These are phyloP conservation scores for Tricholauxania praeusta DNA, from an alignment of 2,888 invertebrate species.

Conservation along the genomic window DNA sequence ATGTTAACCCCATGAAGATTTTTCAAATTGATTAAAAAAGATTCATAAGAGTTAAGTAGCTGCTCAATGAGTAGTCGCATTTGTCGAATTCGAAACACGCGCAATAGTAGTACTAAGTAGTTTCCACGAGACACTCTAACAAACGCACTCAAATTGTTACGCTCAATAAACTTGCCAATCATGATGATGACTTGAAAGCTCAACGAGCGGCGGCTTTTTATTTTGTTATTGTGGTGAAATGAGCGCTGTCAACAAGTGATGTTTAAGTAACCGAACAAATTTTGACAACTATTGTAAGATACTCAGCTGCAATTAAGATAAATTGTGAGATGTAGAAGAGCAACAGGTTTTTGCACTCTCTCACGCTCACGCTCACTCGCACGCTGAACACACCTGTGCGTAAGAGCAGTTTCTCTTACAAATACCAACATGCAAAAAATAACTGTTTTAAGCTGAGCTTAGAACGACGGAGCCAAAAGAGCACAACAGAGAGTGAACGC, in stretches of 20 bases:
- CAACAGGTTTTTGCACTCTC: conserved; percentile 7
- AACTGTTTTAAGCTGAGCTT: conserved; percentile 13
- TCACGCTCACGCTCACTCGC: neutral
- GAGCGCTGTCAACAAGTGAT: neutral
- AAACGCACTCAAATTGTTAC: conserved; percentile 3
- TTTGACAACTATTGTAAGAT: conserved; percentile 7
- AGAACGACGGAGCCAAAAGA: neutral
- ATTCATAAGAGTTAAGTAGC: no score
- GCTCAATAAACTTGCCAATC: neutral
- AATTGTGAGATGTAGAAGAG: neutral
- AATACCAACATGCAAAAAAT: neutral
- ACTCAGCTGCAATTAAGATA: conserved; percentile 18
- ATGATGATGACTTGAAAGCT: no score
- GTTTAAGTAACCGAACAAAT: neutral
- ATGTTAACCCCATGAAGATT: no score
- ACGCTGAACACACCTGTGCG: neutral
- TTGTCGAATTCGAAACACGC: no score
- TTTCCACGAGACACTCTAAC: no score
- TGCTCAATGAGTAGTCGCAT: no score
- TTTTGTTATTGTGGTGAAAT: neutral
- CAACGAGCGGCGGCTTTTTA: neutral
- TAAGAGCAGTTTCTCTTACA: neutral
- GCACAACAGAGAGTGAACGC: neutral
- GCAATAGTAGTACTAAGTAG: no score
- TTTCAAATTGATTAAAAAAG: no score